Evolutionary conservation across 2,113 vertebrate species (phyloP), one percentile per base, ranked within the genome.

Genomic region (Beaufortia kweichowensis): DNA sequence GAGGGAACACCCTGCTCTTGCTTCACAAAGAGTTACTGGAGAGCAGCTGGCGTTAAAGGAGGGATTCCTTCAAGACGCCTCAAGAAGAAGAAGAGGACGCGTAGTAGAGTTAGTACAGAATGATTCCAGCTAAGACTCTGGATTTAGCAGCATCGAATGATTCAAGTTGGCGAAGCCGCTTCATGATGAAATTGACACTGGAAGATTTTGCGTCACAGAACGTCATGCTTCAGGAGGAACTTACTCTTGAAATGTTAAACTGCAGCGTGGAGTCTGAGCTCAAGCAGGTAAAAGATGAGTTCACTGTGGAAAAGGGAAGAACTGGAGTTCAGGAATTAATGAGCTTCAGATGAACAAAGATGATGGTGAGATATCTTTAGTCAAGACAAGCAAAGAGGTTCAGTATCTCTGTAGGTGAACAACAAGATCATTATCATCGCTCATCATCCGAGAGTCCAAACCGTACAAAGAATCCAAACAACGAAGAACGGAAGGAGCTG

Each of bases 281-380:
- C 67, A 91, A 94, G 2, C 92, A 84, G 35, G 33, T 87, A 71
- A 95, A 90, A 78, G 93, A 96, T 79, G 97, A 99, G 46, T 95
- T 95, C 79, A 94, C 94, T 70, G 88, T 92, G 66, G 97, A 99
- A 80, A 90, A 88, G 65, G n/a, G 97, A 99, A 83, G 97, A 99
- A 72, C 87, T 98, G 61, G 97, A 98, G 62, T 99, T 99, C 83
- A 99, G 97, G n/a, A 88, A 94, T 99, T 76, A 94, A 98, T 82
- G 97, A 99, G 85, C 80, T 99, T 29, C 94, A 96, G 70, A 91
- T 97, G 88, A 87, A 75, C 80, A 94, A 92, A 81, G 96, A 98
- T 76, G 93, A 94, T 19, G 87, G 89, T 7, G 84, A 89, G 28
- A 86, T 65, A 82, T 48, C 85, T 61, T 88, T 89, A 1, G 90